Evolutionary conservation across 2,113 vertebrate species (phyloP).

Genomic region (Catharus minimus): DNA sequence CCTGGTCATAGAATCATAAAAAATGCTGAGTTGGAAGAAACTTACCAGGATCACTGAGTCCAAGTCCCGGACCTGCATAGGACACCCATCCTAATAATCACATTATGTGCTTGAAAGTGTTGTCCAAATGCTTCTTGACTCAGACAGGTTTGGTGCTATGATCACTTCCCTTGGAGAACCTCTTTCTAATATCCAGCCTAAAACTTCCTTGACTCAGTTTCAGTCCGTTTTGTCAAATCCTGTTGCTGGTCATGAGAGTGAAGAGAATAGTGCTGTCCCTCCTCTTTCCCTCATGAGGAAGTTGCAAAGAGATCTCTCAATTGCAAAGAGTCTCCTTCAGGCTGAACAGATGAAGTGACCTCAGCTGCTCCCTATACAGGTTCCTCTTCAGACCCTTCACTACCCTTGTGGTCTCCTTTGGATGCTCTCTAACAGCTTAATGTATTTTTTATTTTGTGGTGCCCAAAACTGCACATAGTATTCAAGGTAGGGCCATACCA

Average conservation of each 20-base stretch:
- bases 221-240: neutral
- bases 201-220: neutral
- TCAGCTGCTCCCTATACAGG: neutral
- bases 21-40: neutral
- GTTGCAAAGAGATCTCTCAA: neutral
- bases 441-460: neutral
- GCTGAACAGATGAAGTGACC: neutral
- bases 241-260: neutral
- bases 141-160: neutral
- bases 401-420: neutral
- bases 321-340: neutral
- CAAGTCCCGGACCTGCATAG: neutral
- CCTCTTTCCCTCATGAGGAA: neutral
- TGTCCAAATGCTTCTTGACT: neutral
- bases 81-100: neutral
- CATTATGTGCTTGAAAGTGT: neutral
- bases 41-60: neutral
- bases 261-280: neutral
- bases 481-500: neutral
- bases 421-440: neutral
- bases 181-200: neutral
- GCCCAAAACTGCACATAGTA: neutral
- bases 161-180: neutral
- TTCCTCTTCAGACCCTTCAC: neutral
- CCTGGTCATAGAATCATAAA: neutral